phyloP scores from a whole-genome alignment of 2,797 vertebrate genomes.

The Cygnus olor region DNA sequence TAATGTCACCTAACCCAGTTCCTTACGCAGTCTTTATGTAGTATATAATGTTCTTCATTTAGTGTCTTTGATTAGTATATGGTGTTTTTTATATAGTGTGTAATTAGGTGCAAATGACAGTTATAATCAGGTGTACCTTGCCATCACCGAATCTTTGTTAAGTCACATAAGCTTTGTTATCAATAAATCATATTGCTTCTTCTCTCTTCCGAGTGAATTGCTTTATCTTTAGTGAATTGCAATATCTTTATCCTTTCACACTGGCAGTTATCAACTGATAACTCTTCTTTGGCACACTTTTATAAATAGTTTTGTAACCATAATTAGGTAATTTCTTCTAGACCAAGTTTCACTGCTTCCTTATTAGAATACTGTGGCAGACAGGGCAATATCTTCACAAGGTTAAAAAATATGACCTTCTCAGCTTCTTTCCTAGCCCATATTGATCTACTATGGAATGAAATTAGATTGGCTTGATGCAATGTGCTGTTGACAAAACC shows the following conservation, averaged over 20 bases:
- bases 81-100: no score
- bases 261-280: background rate
- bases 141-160: no score
- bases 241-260: background rate
- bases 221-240: no score
- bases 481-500: background rate
- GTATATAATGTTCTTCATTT: no score
- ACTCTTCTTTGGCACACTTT: background rate
- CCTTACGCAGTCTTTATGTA: no score
- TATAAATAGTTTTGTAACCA: background rate
- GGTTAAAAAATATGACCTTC: slow-evolving; percentile 16
- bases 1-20: no score
- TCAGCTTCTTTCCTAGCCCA: background rate
- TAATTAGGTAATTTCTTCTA: background rate
- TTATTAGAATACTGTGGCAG: background rate
- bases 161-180: no score
- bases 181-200: no score
- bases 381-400: slow-evolving; percentile 13
- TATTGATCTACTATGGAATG: background rate
- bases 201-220: no score
- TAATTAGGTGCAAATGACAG: no score
- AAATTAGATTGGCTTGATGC: slow-evolving; percentile 12
- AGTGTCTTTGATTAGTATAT: no score
- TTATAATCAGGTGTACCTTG: no score
- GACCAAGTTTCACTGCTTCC: background rate